A percentile compares a stretch with the other conserved stretches of the same genome.
Conservation (phyloP, 2,797 vertebrate species). For the Peromyscus attwateri region DNA sequence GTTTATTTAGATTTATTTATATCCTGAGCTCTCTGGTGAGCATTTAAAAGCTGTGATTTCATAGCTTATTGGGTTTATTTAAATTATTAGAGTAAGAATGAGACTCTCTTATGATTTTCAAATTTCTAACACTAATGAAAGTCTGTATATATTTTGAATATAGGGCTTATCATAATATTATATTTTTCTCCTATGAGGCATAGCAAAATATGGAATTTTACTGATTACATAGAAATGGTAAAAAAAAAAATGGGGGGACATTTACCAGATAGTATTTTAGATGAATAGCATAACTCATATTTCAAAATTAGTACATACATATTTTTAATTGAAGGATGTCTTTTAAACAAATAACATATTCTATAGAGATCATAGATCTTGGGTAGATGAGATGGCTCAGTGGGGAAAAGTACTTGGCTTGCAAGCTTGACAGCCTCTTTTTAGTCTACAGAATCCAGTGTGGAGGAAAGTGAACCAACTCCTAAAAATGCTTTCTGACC, state of each 20-base stretch:
- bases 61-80: not conserved
- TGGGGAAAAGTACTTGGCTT: not conserved
- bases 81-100: conserved; percentile 1
- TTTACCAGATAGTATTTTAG: conserved; percentile 1
- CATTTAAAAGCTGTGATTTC: not conserved
- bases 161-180: not conserved
- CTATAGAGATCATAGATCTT: not conserved
- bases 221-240: not conserved
- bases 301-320: not conserved
- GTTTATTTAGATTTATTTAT: conserved; percentile 10
- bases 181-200: not conserved
- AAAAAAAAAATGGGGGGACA: not conserved
- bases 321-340: not conserved
- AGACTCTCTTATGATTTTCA: conserved; percentile 54
- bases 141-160: conserved; percentile 17
- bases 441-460: not conserved
- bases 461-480: not conserved
- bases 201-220: not conserved
- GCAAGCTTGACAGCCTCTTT: not conserved
- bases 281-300: not conserved
- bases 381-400: not conserved
- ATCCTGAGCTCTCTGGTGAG: not conserved
- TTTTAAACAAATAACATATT: not conserved
- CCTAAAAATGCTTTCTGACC: not conserved
- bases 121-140: not conserved